Evolutionary conservation across 2,797 vertebrate genomes (phyloP), one percentile per base, ranked within the genome.

Genomic region (Argentina silus): DNA sequence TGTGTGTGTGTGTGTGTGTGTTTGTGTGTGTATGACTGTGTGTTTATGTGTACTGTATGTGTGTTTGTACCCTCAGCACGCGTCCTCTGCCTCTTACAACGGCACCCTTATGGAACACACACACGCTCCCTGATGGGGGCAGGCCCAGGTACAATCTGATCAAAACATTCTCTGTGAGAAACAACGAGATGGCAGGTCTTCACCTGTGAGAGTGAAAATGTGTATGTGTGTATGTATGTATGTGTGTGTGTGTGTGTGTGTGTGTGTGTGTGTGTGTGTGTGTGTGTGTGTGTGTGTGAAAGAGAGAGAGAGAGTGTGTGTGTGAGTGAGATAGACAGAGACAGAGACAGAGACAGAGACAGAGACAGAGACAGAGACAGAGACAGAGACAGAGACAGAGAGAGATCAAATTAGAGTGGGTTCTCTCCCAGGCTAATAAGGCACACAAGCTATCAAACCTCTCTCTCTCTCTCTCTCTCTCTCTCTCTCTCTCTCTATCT

Each of bases 31-130:
- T 45, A 15, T 63, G 61, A 44, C 14, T 47, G 43, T 64, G 43
- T 19, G 62, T 51, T 19, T n/a, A 23, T 42, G 23, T 53, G 66
- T 68, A 5, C 27, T 53, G 51, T 42, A 4, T 42, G 27, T 17
- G 50, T 42, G 48, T 43, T 27, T 56, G 27, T 43, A 53, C 42
- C 8, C 7, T 44, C 73, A 63, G 19, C 50, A 43, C 42, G 15
- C 36, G 17, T 63, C 59, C 14, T n/a, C 45, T 62, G 21, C 55
- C 1, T 21, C 27, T 21, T 57, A 51, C 73, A 44, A 7, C 2
- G 14, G 64, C 27, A 53, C 66, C 73, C 45, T 57, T 36, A 74
- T 74, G 66, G 66, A 69, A 73, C 50, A 43, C 50, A 51, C 65
- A 36, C 47, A 11, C 6, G 9, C 47, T 36, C 47, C 19, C 64